These are phyloP conservation scores for Etheostoma cragini DNA, from an alignment of 2,113 vertebrate species.

Conservation along the genomic window DNA sequence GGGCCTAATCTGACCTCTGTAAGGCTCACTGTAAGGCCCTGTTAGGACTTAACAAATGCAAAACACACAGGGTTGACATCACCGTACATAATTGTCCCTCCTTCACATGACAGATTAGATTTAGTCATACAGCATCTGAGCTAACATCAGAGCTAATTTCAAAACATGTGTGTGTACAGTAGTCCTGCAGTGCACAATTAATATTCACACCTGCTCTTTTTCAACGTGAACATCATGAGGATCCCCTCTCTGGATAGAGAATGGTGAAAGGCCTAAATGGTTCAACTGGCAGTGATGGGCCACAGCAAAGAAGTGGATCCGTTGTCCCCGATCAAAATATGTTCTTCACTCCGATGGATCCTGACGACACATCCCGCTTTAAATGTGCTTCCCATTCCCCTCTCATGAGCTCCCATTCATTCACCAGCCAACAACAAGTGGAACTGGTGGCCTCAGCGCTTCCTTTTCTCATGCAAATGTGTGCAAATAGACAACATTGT, in stretches of 20 bases:
- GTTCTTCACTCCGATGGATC: slow-evolving; percentile 60
- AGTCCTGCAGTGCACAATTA: slow-evolving; percentile 14
- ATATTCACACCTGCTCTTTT: slow-evolving; percentile 17
- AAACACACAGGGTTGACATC: slow-evolving; percentile 59
- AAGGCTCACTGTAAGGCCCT: slow-evolving; percentile 21
- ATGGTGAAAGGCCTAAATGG: slow-evolving; percentile 6
- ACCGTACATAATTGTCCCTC: slow-evolving; percentile 58
- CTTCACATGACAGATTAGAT: slow-evolving; percentile 71
- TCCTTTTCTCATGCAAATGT: slow-evolving; percentile 79
- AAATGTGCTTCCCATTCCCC: slow-evolving; percentile 37
- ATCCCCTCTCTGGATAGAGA: background rate
- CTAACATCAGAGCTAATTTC: slow-evolving; percentile 46
- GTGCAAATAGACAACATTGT: slow-evolving; percentile 77
- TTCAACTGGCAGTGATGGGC: slow-evolving; percentile 33
- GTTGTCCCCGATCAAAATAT: slow-evolving; percentile 47
- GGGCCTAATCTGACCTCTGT: slow-evolving; percentile 23
- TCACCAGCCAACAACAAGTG: slow-evolving; percentile 57
- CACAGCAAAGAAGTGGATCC: slow-evolving; percentile 25
- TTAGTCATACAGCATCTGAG: slow-evolving; percentile 45
- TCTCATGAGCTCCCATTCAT: slow-evolving; percentile 51
- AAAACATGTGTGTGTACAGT: slow-evolving; percentile 37
- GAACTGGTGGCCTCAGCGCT: slow-evolving; percentile 56
- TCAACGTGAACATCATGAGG: background rate
- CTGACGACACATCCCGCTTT: slow-evolving; percentile 44
- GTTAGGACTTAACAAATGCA: slow-evolving; percentile 67